Conservation (phyloP, 1,140 invertebrate species). For the Anadara kagoshimensis region DNA sequence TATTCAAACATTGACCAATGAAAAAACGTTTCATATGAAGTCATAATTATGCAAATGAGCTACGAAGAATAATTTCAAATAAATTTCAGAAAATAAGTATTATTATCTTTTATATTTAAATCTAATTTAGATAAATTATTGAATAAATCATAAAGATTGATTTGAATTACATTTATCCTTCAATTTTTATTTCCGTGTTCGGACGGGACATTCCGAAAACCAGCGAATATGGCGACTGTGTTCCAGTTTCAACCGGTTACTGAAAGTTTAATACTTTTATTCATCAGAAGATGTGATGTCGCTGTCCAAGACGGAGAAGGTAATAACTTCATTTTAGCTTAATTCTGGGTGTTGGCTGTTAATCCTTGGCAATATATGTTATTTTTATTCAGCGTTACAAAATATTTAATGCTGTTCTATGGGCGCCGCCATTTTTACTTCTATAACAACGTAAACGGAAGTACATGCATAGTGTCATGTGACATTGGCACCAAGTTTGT, state of each 20-base stretch:
- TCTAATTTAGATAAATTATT: no score
- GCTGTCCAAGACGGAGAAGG: slow-evolving; percentile 29
- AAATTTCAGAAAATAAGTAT: no score
- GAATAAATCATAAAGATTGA: no score
- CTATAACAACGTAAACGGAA: slow-evolving; percentile 12
- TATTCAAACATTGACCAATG: no score
- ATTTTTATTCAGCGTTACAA: slow-evolving; percentile 3
- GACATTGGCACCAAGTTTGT: slow-evolving; percentile 1
- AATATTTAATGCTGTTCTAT: slow-evolving; percentile 6
- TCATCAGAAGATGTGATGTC: slow-evolving; percentile 38
- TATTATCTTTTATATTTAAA: no score
- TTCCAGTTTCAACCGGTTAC: slow-evolving; percentile 74
- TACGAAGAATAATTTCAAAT: no score
- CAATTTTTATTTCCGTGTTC: no score
- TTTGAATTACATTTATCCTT: no score
- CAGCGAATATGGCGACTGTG: slow-evolving; percentile 66
- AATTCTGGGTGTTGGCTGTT: slow-evolving; percentile 12
- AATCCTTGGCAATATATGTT: slow-evolving; percentile 11
- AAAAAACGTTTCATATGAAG: no score
- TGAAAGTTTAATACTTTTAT: slow-evolving; percentile 62
- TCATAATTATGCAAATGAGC: no score
- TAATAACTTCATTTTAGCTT: slow-evolving; percentile 23
- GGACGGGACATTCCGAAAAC: slow-evolving; percentile 51
- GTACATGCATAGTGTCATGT: slow-evolving; percentile 3
- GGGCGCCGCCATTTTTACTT: slow-evolving; percentile 64